Conservation (phyloP, 2,888 invertebrate species). For the Steinernema carpocapsae region DNA sequence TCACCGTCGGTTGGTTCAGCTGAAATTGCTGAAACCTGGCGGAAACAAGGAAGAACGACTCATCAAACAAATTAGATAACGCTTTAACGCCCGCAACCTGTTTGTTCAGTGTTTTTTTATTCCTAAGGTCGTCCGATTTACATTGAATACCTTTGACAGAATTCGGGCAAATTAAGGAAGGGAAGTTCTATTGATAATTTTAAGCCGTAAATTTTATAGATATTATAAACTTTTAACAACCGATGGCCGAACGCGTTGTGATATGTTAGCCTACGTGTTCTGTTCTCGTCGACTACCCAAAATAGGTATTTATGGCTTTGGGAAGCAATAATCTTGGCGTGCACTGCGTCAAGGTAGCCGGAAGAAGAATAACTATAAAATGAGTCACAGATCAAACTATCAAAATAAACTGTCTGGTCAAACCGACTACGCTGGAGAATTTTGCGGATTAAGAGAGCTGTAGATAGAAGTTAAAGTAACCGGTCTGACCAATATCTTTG, state of each 20-base stretch:
- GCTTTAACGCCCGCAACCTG: conserved; percentile 16
- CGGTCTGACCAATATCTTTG: too few relatives aligned
- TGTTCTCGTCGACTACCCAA: not conserved
- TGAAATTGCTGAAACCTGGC: too few relatives aligned
- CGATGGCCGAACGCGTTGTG: not conserved
- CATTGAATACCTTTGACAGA: not conserved
- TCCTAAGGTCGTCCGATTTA: not conserved
- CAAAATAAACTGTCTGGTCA: not conserved
- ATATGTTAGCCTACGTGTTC: not conserved
- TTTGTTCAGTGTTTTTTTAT: conserved; percentile 1
- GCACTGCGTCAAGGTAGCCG: not conserved
- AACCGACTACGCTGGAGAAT: too few relatives aligned
- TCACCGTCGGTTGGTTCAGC: too few relatives aligned
- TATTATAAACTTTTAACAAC: conserved; percentile 25
- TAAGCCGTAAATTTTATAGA: conserved; percentile 23
- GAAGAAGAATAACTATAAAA: not conserved
- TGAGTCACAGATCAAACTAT: conserved; percentile 5
- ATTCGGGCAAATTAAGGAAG: not conserved
- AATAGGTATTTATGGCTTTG: conserved; percentile 22
- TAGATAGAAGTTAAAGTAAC: too few relatives aligned
- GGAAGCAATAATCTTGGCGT: not conserved
- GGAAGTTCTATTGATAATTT: not conserved
- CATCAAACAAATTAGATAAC: not conserved
- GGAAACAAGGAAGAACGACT: too few relatives aligned
- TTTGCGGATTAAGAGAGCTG: too few relatives aligned